Conservation (phyloP, 2,797 vertebrate genomes). For the Rhabdomys pumilio region DNA sequence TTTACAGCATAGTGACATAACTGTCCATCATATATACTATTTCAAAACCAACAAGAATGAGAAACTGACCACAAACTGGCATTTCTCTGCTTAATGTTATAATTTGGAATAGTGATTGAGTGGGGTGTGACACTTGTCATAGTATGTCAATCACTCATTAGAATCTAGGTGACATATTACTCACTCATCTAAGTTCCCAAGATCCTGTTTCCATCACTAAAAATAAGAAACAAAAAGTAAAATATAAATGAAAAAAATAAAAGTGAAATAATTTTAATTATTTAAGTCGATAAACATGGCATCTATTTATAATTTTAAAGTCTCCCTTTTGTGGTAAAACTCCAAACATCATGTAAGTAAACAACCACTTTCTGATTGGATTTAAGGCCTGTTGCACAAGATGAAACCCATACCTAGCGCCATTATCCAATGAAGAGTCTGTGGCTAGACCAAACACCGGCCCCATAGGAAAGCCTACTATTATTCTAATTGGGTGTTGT, state of each 20-base stretch:
- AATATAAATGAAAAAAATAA: not conserved
- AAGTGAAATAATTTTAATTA: not conserved
- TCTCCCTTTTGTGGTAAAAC: not conserved
- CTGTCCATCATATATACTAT: not conserved
- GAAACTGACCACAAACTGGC: not conserved
- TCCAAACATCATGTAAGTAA: not conserved
- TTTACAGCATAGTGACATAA: slow-evolving; percentile 25
- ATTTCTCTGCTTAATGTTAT: not conserved
- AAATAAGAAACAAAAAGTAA: not conserved
- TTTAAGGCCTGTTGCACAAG: not conserved
- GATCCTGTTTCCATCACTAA: not conserved
- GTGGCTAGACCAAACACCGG: not conserved
- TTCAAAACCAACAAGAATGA: not conserved
- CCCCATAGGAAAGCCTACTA: not conserved
- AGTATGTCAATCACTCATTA: not conserved
- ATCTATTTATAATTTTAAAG: not conserved
- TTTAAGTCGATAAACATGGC: not conserved
- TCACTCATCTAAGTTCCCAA: not conserved
- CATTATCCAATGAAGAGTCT: not conserved
- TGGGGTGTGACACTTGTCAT: not conserved
- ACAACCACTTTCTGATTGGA: not conserved
- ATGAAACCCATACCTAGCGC: not conserved
- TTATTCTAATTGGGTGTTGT: not conserved
- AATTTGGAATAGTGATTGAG: not conserved
- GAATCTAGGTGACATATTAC: not conserved